Evolutionary conservation across 2,113 vertebrate genomes (phyloP), one percentile per base, ranked within the genome.

Genomic region (Callorhinus ursinus): DNA sequence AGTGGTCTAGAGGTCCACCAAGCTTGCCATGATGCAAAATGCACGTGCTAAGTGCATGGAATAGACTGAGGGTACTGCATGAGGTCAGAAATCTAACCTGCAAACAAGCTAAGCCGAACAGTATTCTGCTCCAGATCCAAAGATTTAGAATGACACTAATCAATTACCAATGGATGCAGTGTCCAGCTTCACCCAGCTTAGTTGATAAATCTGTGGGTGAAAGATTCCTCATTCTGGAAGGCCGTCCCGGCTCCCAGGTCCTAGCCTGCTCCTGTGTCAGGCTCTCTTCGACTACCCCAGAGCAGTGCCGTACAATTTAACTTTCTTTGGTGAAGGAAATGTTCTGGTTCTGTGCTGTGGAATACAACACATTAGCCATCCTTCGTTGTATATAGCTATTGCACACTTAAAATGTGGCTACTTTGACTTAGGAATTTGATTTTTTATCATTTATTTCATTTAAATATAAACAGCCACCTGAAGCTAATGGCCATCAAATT

Each of bases 31-130:
- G 28, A 26, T 22, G n/a, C 36, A 63, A 59, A 61, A 59, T 0
- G 0, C 1, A 5, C 0, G 0, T 59, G 33, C 59, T 67, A 9
- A 9, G 19, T 0, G 15, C 76, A 6, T 16, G 31, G 13, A 28
- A 72, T 2, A 57, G 57, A 39, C 22, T 18, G 15, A 15, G 1
- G 16, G 46, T 19, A 6, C 7, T 33, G 1, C 0, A 0, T 9
- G 46, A 90, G 61, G 39, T 63, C 80, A 94, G 59, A 39, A 46
- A 59, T 28, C 16, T 76, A 53, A 28, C 12, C 63, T 31, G 33
- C 55, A 12, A 76, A 59, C 0, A 0, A 24, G 14, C 65, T 33
- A 7, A 82, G 31, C 42, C 81, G 57, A 91, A 88, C 39, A 49
- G 16, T 13, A 53, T 81, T 69, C 42, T 80, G 4, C 71, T 57